These are phyloP conservation scores for human DNA, from an alignment of 2,113 vertebrate genomes.

Conservation along the genomic window DNA sequence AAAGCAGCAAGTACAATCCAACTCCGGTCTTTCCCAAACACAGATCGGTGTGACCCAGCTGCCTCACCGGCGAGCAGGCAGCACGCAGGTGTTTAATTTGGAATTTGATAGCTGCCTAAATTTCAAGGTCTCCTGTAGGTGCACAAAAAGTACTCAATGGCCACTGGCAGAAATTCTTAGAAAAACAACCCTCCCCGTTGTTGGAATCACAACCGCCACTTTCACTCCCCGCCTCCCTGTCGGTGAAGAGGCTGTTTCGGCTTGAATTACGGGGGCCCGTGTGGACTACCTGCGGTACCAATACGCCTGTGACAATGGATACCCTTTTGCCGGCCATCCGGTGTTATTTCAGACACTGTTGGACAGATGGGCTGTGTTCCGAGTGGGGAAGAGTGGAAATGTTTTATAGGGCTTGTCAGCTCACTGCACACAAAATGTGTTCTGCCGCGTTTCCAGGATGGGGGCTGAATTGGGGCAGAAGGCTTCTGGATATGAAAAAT, in stretches of 20 bases:
- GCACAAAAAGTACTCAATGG: slow-evolving; percentile 37
- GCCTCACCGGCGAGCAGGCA: not conserved
- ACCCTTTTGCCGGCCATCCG: not conserved
- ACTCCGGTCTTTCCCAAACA: not conserved
- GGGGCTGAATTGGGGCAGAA: not conserved
- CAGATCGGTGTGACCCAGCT: not conserved
- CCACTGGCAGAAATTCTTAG: slow-evolving; percentile 56
- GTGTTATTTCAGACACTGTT: slow-evolving; percentile 59
- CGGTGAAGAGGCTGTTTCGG: slow-evolving; percentile 49
- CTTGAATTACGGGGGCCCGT: slow-evolving; percentile 52
- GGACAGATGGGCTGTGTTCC: slow-evolving; percentile 54
- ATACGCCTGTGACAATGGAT: slow-evolving; percentile 55
- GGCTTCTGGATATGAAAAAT: not conserved
- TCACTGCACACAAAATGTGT: not conserved
- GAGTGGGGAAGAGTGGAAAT: not conserved
- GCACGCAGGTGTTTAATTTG: slow-evolving; percentile 60
- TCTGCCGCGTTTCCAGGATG: not conserved
- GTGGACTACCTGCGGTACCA: slow-evolving; percentile 6
- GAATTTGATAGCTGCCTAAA: slow-evolving; percentile 61
- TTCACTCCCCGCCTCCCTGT: slow-evolving; percentile 26
- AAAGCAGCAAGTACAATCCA: not conserved
- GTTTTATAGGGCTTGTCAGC: not conserved
- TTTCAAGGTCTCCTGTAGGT: slow-evolving; percentile 33
- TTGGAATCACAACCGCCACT: slow-evolving; percentile 36
- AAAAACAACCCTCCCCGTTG: slow-evolving; percentile 56